Base-by-base conservation (phyloP, 1,140 invertebrate species). In the Drosophila quadrilineata region DNA sequence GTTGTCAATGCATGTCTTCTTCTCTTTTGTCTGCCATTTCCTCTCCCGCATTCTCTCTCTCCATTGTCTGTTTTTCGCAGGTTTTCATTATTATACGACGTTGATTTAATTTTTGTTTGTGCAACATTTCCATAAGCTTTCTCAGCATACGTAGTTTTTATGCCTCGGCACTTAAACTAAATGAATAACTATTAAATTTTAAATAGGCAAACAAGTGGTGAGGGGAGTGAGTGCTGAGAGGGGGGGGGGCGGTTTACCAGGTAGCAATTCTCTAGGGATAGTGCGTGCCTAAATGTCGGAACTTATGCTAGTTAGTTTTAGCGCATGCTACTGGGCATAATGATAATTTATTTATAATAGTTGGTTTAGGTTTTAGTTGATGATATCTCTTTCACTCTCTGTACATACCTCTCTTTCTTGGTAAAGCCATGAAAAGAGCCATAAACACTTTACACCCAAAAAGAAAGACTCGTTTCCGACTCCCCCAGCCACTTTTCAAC, bases 271-370 rank as follows among this genome's bases (percentile, higher is more conserved):
- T n/a, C n/a, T n/a, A n/a, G n/a, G n/a, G n/a, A n/a, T n/a, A n/a
- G 28, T 53, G 16, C 59, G 49, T 69, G 45, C 57, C 29, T 58
- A 56, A 45, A 50, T 56, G 52, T 33, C 17, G 17, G 22, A n/a
- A n/a, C n/a, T n/a, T n/a, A n/a, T n/a, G n/a, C n/a, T n/a, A n/a
- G 41, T 71, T 67, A 63, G n/a, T n/a, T n/a, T 65, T 52, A 45
- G 63, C 17, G 28, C 22, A 22, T n/a, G n/a, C 21, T 46, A 48
- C 35, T 28, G 52, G 43, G 36, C 63, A 22, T 38, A 76, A 75
- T 72, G 31, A 76, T 72, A 72, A 75, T 82, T 82, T 82, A 72
- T 76, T 76, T 75, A 76, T 76, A 72, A 72, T 69, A 28, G 66
- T 69, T 64, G 58, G 53, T 58, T 58, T 68, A 53, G 65, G 40